Base-by-base conservation (phyloP, 2,113 vertebrate genomes). In the Scartelaos histophorus region DNA sequence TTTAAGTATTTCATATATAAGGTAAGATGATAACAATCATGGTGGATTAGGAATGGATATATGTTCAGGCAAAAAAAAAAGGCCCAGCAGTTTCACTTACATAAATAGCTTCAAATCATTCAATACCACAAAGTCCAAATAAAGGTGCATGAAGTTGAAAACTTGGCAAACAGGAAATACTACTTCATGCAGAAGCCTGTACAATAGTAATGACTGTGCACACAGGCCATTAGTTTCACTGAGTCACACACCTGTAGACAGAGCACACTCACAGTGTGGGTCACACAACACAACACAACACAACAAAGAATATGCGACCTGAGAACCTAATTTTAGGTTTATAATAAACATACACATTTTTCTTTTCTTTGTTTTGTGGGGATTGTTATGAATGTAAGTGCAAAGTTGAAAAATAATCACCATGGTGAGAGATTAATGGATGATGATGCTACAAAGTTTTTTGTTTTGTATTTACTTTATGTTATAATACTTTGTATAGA, bases 91-190 rank as follows among this genome's bases (percentile, higher is more conserved):
- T 67, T 75, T 73, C 29, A 29, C 24, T 56, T 51, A 58, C 68
- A 45, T 80, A 79, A 87, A 88, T 80, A 87, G 24, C 67, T 78
- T 86, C 68, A 81, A 82, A 88, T 68, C 61, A 71, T 69, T 72
- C 74, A 83, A 83, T 73, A 58, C 35, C 49, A 72, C 74, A 79
- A 70, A 35, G 66, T 62, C 69, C 22, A 85, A 82, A 86, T 82
- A 86, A 85, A 77, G 82, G 64, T 9, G 45, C 51, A 15, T 47
- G 70, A 65, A 78, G 67, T 71, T 74, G 72, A 73, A 86, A 64
- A 77, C 67, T 82, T 80, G 82, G 83, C 74, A 61, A 90, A 91
- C 91, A 87, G 83, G 91, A 90, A 88, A 87, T 78, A 86, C 88
- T 70, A 83, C 90, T 85, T 73, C 49, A 69, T 0, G 13, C 67